Percentiles rank a stretch among this genome's conserved stretches.
Evolutionary conservation across 2,797 vertebrate genomes (phyloP).

Genomic region (Thunnus albacares): DNA sequence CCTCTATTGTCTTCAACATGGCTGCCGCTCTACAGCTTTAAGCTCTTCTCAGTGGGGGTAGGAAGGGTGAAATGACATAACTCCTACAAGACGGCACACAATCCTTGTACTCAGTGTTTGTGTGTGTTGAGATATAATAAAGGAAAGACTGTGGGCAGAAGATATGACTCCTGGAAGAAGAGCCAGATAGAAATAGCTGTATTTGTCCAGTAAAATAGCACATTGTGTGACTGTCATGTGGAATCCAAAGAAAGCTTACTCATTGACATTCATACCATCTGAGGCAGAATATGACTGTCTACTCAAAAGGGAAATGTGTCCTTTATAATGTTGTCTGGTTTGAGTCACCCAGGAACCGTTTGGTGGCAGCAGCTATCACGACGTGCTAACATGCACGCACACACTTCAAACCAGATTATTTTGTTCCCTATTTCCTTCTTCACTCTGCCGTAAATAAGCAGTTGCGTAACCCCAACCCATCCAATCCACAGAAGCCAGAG

Average conservation of each 20-base stretch:
- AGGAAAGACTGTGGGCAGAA: background rate
- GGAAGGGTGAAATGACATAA: slow-evolving; percentile 15
- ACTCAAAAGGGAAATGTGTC: background rate
- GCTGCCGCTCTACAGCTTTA: slow-evolving; percentile 1
- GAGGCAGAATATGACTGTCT: background rate
- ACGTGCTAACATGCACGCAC: slow-evolving; percentile 28
- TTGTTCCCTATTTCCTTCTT: slow-evolving; percentile 49
- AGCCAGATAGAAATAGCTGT: background rate
- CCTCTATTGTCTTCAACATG: slow-evolving; percentile 32
- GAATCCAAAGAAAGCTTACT: background rate
- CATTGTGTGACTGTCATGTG: background rate
- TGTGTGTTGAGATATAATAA: slow-evolving; percentile 26
- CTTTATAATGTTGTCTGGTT: slow-evolving; percentile 3
- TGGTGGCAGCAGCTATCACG: slow-evolving; percentile 7
- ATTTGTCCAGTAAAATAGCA: background rate
- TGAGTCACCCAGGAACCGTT: slow-evolving; percentile 5
- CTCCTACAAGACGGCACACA: background rate
- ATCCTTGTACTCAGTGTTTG: background rate
- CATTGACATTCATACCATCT: background rate
- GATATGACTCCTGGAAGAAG: background rate
- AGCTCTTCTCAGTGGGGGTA: slow-evolving; percentile 12
- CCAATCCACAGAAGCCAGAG: slow-evolving; percentile 50
- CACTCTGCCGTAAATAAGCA: slow-evolving; percentile 65
- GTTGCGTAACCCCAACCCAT: slow-evolving; percentile 70
- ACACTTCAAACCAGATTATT: slow-evolving; percentile 49